Conservation (phyloP, 2,113 vertebrate genomes). For the Sceloporus undulatus region DNA sequence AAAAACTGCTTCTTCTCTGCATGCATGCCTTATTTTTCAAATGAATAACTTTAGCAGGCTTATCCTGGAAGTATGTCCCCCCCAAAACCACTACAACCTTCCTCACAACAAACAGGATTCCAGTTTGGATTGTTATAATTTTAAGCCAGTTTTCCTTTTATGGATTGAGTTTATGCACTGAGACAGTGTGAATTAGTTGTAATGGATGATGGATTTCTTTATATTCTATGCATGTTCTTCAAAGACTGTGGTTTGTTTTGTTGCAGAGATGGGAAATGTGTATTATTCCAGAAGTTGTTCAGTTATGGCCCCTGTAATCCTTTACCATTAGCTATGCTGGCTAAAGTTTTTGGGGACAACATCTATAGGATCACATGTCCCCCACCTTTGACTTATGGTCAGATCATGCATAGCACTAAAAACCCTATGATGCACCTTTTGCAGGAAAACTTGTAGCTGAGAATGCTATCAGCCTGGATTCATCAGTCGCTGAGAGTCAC, state of each 20-base stretch:
- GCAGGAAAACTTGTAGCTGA: slow-evolving; percentile 88
- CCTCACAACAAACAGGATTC: not conserved
- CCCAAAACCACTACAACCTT: not conserved
- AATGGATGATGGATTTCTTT: not conserved
- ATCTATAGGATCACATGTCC: too few species aligned
- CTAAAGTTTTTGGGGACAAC: not conserved
- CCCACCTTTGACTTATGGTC: not conserved
- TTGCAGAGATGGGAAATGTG: too few species aligned
- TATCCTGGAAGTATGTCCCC: not conserved
- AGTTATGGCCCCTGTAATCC: too few species aligned
- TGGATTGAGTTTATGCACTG: not conserved
- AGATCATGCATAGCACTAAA: slow-evolving; percentile 9
- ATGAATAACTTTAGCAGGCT: not conserved
- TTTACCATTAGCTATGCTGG: too few species aligned
- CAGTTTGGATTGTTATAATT: not conserved
- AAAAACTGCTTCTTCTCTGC: not conserved
- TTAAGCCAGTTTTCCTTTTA: not conserved
- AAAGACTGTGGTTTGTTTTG: not conserved
- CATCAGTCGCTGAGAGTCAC: slow-evolving; percentile 89
- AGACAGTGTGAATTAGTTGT: not conserved
- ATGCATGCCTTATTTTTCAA: not conserved
- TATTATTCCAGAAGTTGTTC: too few species aligned
- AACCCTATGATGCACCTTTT: slow-evolving; percentile 55
- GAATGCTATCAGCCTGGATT: slow-evolving; percentile 86
- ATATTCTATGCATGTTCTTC: not conserved